Base-by-base conservation (phyloP, 2,113 vertebrate species). In the Silurus meridionalis region DNA sequence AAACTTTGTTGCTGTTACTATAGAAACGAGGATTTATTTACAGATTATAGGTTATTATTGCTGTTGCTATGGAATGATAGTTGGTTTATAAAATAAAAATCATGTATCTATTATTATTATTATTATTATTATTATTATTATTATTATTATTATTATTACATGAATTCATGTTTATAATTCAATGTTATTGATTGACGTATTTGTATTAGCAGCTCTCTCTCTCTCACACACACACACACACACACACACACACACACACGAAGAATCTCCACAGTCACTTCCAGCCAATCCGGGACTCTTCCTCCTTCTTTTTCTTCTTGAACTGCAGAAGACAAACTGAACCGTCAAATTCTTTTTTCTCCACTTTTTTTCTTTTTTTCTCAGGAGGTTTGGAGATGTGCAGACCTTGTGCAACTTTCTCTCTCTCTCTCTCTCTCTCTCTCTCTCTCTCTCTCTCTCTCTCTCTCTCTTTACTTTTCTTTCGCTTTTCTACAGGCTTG, bases 231-330 rank as follows among this genome's bases (percentile, higher is more conserved):
- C 25, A 57, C 25, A 58, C 37, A 3, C 80, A 74, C 13, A 57
- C 25, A 57, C 25, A 58, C 37, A 3, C 37, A 64, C 61, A 25
- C 10, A 67, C 64, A 67, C 64, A 28, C 64, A 66, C 64, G 13
- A 57, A 57, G 55, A 13, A 57, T 57, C 55, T 57, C 55, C 55
- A 69, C 66, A 85, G 80, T 90, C 84, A 90, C 81, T 84, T 28
- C 82, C 61, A 89, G 71, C 88, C 90, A 91, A 91, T 91, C 91
- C 82, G 72, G 23, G 89, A 87, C 85, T 61, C 60, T 17, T 61
- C 60, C 60, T 19, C n/a, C 60, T 52, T 86, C 83, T 55, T 87
- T 82, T 80, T 77, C 82, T 84, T 85, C 71, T 52, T 90, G 67
- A 78, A 48, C 77, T 86, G 66, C n/a, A 69, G 61, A 71, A 60